Evolutionary conservation across 2,888 invertebrate species (phyloP), one percentile per base, ranked within the genome.

Genomic region (Zaprionus obscuricornis): DNA sequence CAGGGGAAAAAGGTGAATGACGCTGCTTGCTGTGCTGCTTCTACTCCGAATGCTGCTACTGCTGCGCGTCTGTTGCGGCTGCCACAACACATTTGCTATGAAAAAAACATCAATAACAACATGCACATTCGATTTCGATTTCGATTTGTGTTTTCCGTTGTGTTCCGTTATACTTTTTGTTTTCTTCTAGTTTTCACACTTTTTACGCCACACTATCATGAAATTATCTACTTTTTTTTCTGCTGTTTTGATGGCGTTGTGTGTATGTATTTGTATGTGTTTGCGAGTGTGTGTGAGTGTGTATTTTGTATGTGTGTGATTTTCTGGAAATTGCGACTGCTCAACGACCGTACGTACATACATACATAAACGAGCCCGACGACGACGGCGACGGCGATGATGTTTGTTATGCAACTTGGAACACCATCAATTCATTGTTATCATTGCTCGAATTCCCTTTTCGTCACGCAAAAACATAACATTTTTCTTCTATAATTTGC

Each of bases 251-350:
- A 65, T 69, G 58, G 69, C 69, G 66, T 73, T 54, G 49, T 46
- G 55, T 39, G 46, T 27, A 47, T 42, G 54, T 36, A 37, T 37
- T 40, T 58, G 50, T 42, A 37, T 20, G 39, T 29, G 39, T 46
- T 13, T 40, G 39, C 43, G 50, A 51, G 56, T 56, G 49, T 62
- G 62, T 60, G 59, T 64, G n/a, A n/a, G n/a, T n/a, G n/a, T n/a
- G n/a, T n/a, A n/a, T n/a, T n/a, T n/a, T n/a, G n/a, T n/a, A n/a
- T n/a, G 63, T 64, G 74, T 76, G 71, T 71, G 62, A 58, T 69
- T 79, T 84, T 82, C 85, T 82, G 82, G 81, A 84, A 82, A 84
- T 69, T 81, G 73, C 79, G 77, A 81, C 76, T 68, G 74, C 60
- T 57, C 36, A 33, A 42, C 26, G n/a, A n/a, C n/a, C 49, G 60